Conservation (phyloP, 2,888 invertebrate genomes). For the Cyrtodaria siliqua region DNA sequence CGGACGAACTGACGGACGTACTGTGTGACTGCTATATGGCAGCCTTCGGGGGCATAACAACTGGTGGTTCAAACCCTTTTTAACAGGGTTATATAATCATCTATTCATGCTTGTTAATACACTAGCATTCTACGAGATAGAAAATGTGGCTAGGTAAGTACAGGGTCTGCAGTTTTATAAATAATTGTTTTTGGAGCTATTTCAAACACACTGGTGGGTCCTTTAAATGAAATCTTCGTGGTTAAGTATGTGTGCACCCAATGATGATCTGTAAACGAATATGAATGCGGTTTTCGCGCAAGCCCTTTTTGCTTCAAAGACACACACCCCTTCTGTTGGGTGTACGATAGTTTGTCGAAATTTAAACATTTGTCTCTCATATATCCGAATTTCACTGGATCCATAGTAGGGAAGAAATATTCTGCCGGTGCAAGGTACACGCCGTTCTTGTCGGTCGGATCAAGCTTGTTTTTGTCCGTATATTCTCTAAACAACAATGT, state of each 20-base stretch:
- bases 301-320: constrained; percentile 55
- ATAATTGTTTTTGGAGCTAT: constrained; percentile 49
- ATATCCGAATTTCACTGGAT: constrained; percentile 61
- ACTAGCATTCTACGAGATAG: too few relatives aligned
- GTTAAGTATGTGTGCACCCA: constrained; percentile 67
- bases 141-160: background rate
- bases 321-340: constrained; percentile 58
- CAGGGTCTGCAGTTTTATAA: constrained; percentile 21
- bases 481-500: constrained; percentile 72
- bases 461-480: constrained; percentile 27
- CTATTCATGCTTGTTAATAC: too few relatives aligned
- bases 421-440: constrained; percentile 68
- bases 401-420: constrained; percentile 68
- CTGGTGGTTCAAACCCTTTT: too few relatives aligned
- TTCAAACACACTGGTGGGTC: constrained; percentile 32
- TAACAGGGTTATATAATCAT: too few relatives aligned
- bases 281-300: constrained; percentile 46
- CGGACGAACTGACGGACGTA: too few relatives aligned
- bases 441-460: constrained; percentile 42
- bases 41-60: too few relatives aligned
- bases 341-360: constrained; percentile 38
- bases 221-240: constrained; percentile 9
- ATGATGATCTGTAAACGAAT: constrained; percentile 67
- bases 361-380: constrained; percentile 57
- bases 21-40: too few relatives aligned